A percentile compares a stretch with the other conserved stretches of the same genome.
Evolutionary conservation across 2,888 invertebrate species (phyloP).

Genomic region (Idaea biselata): DNA sequence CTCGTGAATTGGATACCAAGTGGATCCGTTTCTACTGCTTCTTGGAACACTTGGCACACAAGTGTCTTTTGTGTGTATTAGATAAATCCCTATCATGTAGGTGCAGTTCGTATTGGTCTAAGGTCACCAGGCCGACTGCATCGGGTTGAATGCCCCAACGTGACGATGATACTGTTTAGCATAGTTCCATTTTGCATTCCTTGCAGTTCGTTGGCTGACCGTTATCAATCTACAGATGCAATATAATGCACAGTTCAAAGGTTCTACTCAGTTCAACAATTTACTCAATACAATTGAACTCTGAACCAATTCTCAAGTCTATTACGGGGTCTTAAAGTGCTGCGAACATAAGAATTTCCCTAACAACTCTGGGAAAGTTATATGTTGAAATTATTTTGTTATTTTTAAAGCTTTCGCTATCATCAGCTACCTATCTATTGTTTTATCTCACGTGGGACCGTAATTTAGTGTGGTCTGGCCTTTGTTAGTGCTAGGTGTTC

Average conservation of each 20-base stretch:
- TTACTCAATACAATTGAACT: not conserved
- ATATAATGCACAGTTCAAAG: slow-evolving; percentile 17
- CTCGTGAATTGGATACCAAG: not conserved
- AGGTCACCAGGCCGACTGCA: slow-evolving; percentile 53
- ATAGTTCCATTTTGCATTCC: slow-evolving; percentile 45
- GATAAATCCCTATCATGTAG: slow-evolving; percentile 34
- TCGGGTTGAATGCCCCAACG: slow-evolving; percentile 50
- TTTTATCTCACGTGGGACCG: slow-evolving; percentile 67
- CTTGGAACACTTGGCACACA: slow-evolving; percentile 12
- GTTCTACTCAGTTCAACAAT: not conserved
- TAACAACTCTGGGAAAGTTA: slow-evolving; percentile 82
- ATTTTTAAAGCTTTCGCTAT: not conserved
- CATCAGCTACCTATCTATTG: not conserved
- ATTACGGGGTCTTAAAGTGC: slow-evolving; percentile 31
- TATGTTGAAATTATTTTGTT: not conserved
- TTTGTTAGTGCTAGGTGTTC: not conserved
- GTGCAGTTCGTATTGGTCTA: slow-evolving; percentile 30
- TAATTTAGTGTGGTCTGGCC: not conserved
- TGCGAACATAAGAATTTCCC: slow-evolving; percentile 81
- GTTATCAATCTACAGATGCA: slow-evolving; percentile 30
- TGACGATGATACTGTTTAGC: slow-evolving; percentile 38
- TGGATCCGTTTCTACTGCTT: not conserved
- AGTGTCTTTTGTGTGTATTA: slow-evolving; percentile 31
- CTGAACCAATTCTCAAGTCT: slow-evolving; percentile 1
- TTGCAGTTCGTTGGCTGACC: slow-evolving; percentile 37